These are phyloP conservation scores for Corbicula japonica DNA, from an alignment of 2,888 invertebrate genomes.

Conservation along the genomic window DNA sequence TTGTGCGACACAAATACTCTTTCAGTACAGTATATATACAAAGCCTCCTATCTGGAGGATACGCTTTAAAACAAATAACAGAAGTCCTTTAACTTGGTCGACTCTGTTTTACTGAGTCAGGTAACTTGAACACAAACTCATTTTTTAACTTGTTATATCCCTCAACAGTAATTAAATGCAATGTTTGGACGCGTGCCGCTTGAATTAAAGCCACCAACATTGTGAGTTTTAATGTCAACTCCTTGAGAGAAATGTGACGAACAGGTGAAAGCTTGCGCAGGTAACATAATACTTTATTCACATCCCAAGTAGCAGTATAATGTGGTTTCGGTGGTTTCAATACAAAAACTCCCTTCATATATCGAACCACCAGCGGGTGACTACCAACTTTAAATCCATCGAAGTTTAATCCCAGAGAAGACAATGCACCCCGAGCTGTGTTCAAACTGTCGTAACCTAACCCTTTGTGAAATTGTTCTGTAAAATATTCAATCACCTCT, in stretches of 20 bases:
- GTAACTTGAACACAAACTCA: conserved; percentile 27
- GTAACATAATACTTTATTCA: conserved; percentile 15
- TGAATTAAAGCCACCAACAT: conserved; percentile 46
- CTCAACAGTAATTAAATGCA: conserved; percentile 32
- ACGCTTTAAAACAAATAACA: conserved; percentile 38
- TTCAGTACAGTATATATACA: conserved; percentile 51
- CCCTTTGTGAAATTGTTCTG: conserved; percentile 17
- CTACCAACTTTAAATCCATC: conserved; percentile 35
- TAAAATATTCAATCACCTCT: conserved; percentile 23
- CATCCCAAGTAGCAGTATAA: conserved; percentile 38
- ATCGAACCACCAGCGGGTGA: conserved; percentile 32
- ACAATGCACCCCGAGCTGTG: conserved; percentile 26
- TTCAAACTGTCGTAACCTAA: conserved; percentile 40
- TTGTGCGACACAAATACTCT: conserved; percentile 44
- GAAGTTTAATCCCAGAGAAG: conserved; percentile 22
- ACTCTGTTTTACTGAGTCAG: conserved; percentile 35
- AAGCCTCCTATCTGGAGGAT: no score
- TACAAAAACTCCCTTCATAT: conserved; percentile 45
- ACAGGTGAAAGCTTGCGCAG: conserved; percentile 41
- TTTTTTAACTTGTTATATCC: conserved; percentile 17
- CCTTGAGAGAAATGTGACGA: conserved; percentile 20
- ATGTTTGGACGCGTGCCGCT: conserved; percentile 46
- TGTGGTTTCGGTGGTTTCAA: conserved; percentile 31
- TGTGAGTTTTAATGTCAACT: conserved; percentile 27
- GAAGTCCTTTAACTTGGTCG: conserved; percentile 22